phyloP scores from a whole-genome alignment of 2,888 invertebrate genomes.

The Drosophila fungiperda region DNA sequence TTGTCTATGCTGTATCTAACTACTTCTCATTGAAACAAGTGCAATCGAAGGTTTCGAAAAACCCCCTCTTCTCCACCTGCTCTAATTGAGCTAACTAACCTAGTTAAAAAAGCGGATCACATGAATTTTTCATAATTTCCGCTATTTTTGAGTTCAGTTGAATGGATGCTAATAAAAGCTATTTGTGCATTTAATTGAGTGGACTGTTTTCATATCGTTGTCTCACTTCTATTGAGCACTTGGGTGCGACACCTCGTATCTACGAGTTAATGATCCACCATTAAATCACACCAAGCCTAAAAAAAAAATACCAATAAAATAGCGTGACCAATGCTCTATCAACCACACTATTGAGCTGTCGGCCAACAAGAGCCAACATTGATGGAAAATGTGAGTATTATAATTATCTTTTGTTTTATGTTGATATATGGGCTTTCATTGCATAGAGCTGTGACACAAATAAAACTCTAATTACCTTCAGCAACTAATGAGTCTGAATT shows the following conservation, averaged over 20 bases:
- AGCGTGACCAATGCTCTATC: conserved; percentile 52
- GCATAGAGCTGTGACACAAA: not conserved
- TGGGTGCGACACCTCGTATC: conserved; percentile 22
- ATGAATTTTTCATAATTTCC: conserved; percentile 63
- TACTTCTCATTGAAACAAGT: conserved; percentile 10
- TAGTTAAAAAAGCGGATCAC: conserved; percentile 19
- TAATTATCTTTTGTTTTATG: conserved; percentile 8
- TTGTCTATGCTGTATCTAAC: not conserved
- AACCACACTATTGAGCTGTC: conserved; percentile 32
- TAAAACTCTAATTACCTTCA: not conserved
- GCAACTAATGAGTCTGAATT: not conserved
- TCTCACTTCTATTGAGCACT: conserved; percentile 16
- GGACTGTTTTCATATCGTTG: conserved; percentile 30
- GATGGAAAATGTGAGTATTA: conserved; percentile 15
- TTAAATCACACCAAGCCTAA: conserved; percentile 53
- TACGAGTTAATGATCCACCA: conserved; percentile 60
- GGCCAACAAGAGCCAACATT: conserved; percentile 24
- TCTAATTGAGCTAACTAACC: conserved; percentile 42
- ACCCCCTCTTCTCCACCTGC: not conserved
- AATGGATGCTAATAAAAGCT: conserved; percentile 40
- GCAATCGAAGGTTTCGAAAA: not conserved
- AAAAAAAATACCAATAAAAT: conserved; percentile 33
- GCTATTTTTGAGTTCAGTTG: conserved; percentile 51
- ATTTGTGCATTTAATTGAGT: conserved; percentile 33
- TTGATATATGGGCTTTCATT: conserved; percentile 28